Conservation (phyloP, 2,888 invertebrate species). For the Sesamia inferens region DNA sequence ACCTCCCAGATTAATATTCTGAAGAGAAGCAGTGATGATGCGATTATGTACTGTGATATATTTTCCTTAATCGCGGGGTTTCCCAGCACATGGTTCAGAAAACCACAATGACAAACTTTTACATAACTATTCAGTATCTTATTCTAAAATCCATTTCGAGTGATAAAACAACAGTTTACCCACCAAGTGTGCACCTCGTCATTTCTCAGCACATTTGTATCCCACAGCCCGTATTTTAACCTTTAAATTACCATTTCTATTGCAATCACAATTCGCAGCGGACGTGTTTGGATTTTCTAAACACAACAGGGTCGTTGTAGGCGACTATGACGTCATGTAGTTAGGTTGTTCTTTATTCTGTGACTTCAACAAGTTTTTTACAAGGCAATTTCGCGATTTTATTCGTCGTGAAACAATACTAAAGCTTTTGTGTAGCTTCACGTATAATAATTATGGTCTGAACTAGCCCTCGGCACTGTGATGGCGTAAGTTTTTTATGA, state of each 20-base stretch:
- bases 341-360: slow-evolving; percentile 33
- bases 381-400: slow-evolving; percentile 21
- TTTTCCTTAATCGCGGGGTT: slow-evolving; percentile 47
- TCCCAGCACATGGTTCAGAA: slow-evolving; percentile 20
- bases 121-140: slow-evolving; percentile 9
- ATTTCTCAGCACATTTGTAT: slow-evolving; percentile 46
- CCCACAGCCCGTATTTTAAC: slow-evolving; percentile 43
- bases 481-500: slow-evolving; percentile 18
- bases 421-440: slow-evolving; percentile 9
- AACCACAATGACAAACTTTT: slow-evolving; percentile 28
- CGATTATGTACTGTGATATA: slow-evolving; percentile 8
- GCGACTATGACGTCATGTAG: slow-evolving; percentile 53
- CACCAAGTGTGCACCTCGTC: slow-evolving; percentile 40
- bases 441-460: background rate
- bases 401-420: slow-evolving; percentile 2
- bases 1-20: slow-evolving; percentile 9
- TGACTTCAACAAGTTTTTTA: slow-evolving; percentile 34
- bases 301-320: slow-evolving; percentile 45
- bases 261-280: slow-evolving; percentile 50
- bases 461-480: slow-evolving; percentile 4
- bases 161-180: slow-evolving; percentile 45
- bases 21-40: slow-evolving; percentile 1
- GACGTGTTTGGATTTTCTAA: slow-evolving; percentile 58
- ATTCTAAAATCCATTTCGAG: slow-evolving; percentile 23
- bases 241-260: slow-evolving; percentile 61